Evolutionary conservation across 1,140 invertebrate species (phyloP), one percentile per base, ranked within the genome.

Genomic region (Luehdorfia chinensis): DNA sequence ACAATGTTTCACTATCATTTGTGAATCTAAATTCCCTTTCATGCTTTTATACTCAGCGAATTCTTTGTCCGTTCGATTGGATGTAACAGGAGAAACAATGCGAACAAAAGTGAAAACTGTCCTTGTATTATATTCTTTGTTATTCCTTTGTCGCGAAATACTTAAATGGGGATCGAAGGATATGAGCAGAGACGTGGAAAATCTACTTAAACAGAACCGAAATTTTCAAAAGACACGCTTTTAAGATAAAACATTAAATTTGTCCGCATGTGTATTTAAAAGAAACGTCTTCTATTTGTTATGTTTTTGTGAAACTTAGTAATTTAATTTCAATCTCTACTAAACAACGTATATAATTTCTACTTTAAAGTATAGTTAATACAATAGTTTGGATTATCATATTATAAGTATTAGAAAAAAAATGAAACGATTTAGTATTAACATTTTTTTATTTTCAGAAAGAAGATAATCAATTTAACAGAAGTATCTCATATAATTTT

Each of bases 51-150:
- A n/a, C n/a, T 18, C 15, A 14, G 2, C 11, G 9, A 27, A n/a
- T 14, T 43, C 23, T 43, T 19, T 43, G 39, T 43, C 21, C 34
- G 21, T 37, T 23, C 18, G 18, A 37, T 37, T 21, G 33, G 8
- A 19, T 19, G 18, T 37, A 37, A 37, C 16, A 19, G 6, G 23
- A 43, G 39, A 30, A 15, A 43, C 39, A 43, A 43, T 43, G 18
- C 28, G 25, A 11, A 43, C 39, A 43, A 43, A 43, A 43, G 39
- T 43, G 39, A 43, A 34, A 30, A 43, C 25, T 43, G 39, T 43
- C 37, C 37, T 27, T 25, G 37, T 25, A 12, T 41, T 14, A 6
- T 15, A 15, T 39, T 21, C 34, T 8, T 23, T 25, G 19, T 34
- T 9, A 4, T 16, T 4, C 14, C 25, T 43, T 43, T 43, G 39